Percentiles rank a stretch among this genome's conserved stretches.
These are phyloP conservation scores for Pelodytes ibericus DNA, from an alignment of 2,797 vertebrate species.

Conservation along the genomic window DNA sequence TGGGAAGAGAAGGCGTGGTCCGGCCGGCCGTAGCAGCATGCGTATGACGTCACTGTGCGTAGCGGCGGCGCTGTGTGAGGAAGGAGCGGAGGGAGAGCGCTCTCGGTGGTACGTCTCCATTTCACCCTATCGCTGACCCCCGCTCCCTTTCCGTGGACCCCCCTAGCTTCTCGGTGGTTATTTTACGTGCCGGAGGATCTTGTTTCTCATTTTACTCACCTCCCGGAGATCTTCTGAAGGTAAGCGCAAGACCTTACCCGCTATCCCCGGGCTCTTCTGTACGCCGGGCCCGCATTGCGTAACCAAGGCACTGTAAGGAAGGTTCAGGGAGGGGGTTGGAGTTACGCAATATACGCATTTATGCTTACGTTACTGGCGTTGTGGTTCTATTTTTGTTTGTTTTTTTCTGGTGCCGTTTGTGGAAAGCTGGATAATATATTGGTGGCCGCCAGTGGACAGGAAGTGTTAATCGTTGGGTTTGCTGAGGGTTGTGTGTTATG, in stretches of 20 bases:
- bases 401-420: too few species aligned
- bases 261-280: conserved; percentile 19
- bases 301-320: conserved; percentile 32
- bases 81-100: conserved; percentile 50
- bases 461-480: too few species aligned
- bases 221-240: conserved; percentile 38
- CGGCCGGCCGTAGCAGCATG: conserved; percentile 11
- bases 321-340: conserved; percentile 10
- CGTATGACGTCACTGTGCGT: conserved; percentile 49
- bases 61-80: conserved; percentile 56
- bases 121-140: conserved; percentile 29
- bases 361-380: neutral
- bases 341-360: neutral
- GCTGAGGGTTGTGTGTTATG: neutral
- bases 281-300: conserved; percentile 54
- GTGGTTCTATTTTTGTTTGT: neutral
- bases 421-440: neutral
- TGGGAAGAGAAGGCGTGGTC: neutral
- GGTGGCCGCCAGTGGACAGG: too few species aligned
- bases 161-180: neutral
- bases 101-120: conserved; percentile 47
- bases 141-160: neutral
- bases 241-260: conserved; percentile 20
- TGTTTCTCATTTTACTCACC: conserved; percentile 3
- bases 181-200: neutral